Base-by-base conservation (phyloP, 64 coral and sea anemone species). In the Porites australiensis region DNA sequence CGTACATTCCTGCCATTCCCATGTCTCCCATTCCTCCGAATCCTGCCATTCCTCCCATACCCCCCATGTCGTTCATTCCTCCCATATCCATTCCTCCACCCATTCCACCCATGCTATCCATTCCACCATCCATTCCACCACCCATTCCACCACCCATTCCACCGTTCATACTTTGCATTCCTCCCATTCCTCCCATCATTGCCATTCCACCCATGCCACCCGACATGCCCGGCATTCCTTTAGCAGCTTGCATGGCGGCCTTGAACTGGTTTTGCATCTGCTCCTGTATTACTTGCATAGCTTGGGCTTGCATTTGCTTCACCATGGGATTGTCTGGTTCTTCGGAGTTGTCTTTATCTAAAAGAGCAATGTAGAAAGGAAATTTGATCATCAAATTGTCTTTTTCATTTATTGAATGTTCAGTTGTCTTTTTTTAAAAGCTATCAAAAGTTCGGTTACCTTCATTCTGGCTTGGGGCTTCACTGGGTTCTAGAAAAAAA, bases 291-390 rank as follows among this genome's bases (percentile, higher is more conserved):
- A 88, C 95, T 57, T 72, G 68, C 87, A 94, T 87, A 59, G 95
- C 95, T 88, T 98, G 92, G 62, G 79, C 64, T 50, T 93, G 69
- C 69, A 98, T 74, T 52, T 87, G 92, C 20, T 98, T 89, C 69
- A 84, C 81, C 81, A 84, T 84, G 2, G 81, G 81, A 63, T 84
- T 75, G 18, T 62, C 89, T 12, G 87, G 58, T 50, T 91, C 62
- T 52, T 89, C 85, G 82, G 71, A 77, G 43, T 59, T 46, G 50
- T 83, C 70, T 62, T 60, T 54, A 63, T 82, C 92, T 70, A 19
- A 55, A 54, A 50, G 13, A 13, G 79, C n/a, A 44, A 75, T 6
- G 88, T 11, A 3, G 52, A 58, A 51, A n/a, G 58, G 44, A 21
- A 53, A 76, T 37, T 50, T 75, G 3, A 14, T 8, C 4, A 50